Evolutionary conservation across 2,888 invertebrate species (phyloP).

Genomic region (Arge pagana): DNA sequence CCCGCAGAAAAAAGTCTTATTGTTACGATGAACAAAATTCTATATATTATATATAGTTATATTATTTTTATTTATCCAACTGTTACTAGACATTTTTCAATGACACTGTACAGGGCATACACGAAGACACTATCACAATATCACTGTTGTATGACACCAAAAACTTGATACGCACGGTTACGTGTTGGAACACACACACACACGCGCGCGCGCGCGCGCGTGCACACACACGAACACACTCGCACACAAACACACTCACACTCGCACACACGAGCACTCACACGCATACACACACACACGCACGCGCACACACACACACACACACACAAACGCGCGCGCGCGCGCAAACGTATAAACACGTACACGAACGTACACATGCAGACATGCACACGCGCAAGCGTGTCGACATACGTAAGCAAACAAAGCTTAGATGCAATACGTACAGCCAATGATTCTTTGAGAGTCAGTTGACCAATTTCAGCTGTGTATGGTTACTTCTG

Average conservation of each 20-base stretch:
- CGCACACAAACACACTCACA: conserved; percentile 4
- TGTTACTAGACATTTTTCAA: not conserved
- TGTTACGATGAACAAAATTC: conserved; percentile 27
- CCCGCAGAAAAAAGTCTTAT: not conserved
- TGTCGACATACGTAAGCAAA: conserved; percentile 12
- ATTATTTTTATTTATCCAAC: conserved; percentile 47
- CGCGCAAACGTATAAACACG: conserved; percentile 20
- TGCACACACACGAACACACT: not conserved
- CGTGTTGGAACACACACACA: conserved; percentile 24
- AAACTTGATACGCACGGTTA: conserved; percentile 27
- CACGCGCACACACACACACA: conserved; percentile 20
- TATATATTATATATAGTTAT: conserved; percentile 37
- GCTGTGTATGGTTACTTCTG: conserved; percentile 10
- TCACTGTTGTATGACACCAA: too few species aligned
- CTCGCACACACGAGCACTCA: not conserved
- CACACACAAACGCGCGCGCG: conserved; percentile 24
- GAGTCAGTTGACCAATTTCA: conserved; percentile 1
- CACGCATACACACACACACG: conserved; percentile 8
- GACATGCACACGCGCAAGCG: not conserved
- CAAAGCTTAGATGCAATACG: too few species aligned
- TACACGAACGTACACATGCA: conserved; percentile 17
- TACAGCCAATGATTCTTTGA: too few species aligned
- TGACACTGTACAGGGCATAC: conserved; percentile 15
- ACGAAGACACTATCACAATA: conserved; percentile 13
- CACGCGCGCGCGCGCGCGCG: conserved; percentile 4